phyloP scores from a whole-genome alignment of 2,797 vertebrate genomes.

The Synanceia verrucosa region DNA sequence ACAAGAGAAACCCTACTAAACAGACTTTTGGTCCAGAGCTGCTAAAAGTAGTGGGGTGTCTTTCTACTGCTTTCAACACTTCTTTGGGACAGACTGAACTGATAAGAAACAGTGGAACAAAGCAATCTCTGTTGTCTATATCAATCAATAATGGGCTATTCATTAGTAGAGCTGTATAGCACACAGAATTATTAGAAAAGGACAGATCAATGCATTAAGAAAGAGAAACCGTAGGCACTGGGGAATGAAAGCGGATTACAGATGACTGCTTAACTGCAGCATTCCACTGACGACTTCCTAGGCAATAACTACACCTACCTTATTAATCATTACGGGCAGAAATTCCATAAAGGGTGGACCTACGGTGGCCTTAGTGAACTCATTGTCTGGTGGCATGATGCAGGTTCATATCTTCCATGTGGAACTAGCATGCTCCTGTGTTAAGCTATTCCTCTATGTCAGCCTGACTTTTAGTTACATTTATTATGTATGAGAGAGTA shows the following conservation, averaged over 20 bases:
- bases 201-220: slow-evolving; percentile 31
- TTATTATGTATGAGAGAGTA: slow-evolving; percentile 77
- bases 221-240: slow-evolving; percentile 20
- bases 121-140: slow-evolving; percentile 47
- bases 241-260: slow-evolving; percentile 56
- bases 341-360: slow-evolving; percentile 73
- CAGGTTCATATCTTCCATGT: slow-evolving; percentile 42
- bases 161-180: slow-evolving; percentile 47
- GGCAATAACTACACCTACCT: slow-evolving; percentile 62
- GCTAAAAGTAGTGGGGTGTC: slow-evolving; percentile 14
- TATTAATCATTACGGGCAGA: slow-evolving; percentile 79
- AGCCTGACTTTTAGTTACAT: slow-evolving; percentile 70
- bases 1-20: slow-evolving; percentile 57
- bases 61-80: slow-evolving; percentile 7
- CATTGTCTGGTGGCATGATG: slow-evolving; percentile 58
- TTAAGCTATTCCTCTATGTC: slow-evolving; percentile 50
- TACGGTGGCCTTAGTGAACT: slow-evolving; percentile 64
- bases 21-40: slow-evolving; percentile 39
- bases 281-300: slow-evolving; percentile 63
- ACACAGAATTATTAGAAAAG: slow-evolving; percentile 29
- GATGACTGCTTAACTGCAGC: slow-evolving; percentile 52
- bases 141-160: slow-evolving; percentile 56
- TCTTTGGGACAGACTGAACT: slow-evolving; percentile 1
- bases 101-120: slow-evolving; percentile 44
- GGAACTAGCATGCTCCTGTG: slow-evolving; percentile 26